phyloP scores from a whole-genome alignment of 2,797 vertebrate species.

The Pangasius macronema region DNA sequence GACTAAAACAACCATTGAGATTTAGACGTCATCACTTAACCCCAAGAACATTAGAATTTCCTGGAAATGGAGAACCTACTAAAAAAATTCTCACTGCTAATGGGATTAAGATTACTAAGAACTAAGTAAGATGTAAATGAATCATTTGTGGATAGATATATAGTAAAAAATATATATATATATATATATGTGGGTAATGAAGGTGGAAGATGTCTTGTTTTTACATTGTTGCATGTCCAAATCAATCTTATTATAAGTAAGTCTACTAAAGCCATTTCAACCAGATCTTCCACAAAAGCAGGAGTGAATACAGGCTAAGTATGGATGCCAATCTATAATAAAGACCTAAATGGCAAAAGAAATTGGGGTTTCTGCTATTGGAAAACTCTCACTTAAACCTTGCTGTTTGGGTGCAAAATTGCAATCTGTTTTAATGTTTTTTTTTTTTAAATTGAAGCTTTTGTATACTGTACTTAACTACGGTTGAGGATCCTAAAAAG shows the following conservation, averaged over 20 bases:
- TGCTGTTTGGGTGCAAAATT: neutral
- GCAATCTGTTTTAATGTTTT: neutral
- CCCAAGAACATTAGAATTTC: constrained; percentile 14
- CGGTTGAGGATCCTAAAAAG: neutral
- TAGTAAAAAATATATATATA: neutral
- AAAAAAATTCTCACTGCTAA: neutral
- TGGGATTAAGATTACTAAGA: neutral
- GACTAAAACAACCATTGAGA: constrained; percentile 24
- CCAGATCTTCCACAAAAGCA: neutral
- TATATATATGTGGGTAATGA: neutral
- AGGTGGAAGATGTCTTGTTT: neutral
- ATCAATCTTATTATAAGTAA: neutral
- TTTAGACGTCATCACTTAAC: constrained; percentile 17
- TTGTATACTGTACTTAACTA: neutral
- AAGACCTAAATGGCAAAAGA: neutral
- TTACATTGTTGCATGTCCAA: neutral
- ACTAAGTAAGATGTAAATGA: neutral
- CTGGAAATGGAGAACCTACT: neutral
- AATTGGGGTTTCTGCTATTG: neutral
- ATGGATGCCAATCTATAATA: neutral
- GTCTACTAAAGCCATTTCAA: neutral
- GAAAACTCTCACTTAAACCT: neutral
- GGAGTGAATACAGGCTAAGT: neutral
- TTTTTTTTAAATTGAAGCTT: neutral
- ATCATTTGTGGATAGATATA: neutral